Base-by-base conservation (phyloP, 2,888 invertebrate genomes). In the Synergus laeviventris region DNA sequence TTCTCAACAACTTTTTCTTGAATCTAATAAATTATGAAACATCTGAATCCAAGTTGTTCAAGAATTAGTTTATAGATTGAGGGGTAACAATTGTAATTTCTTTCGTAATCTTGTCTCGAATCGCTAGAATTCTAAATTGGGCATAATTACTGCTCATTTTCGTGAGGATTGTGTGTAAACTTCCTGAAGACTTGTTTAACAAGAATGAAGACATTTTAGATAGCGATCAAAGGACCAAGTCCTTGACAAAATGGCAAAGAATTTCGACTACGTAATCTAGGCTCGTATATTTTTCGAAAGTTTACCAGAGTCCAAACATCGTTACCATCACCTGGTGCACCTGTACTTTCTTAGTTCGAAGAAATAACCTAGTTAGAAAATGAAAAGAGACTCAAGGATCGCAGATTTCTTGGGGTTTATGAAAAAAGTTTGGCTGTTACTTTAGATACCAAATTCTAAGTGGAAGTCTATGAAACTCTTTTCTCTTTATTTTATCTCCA, bases 341-440 rank as follows among this genome's bases (percentile, higher is more conserved):
- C 64, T 64, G 64, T 64, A 64, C 64, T 42, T 64, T 70, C 66
- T n/a, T 38, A 49, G 39, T 18, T 73, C 11, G 60, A 31, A 8
- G 31, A 70, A 45, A 16, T 64, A 24, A 75, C 14, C 49, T 18
- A 64, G 64, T 12, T 18, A 24, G 7, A 39, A 64, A 18, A 64
- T 18, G 74, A 74, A 36, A 66, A 62, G 14, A 49, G 64, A 74
- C 36, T 76, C 42, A 16, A 61, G 76, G 70, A 61, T 42, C 70
- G 73, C 61, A 73, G 42, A 45, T 59, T 73, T 62, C 49, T 75
- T 39, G 4, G 4, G 7, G 64, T 14, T 64, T 42, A 42, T 42
- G 64, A 42, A 64, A 64, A 64, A 64, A 64, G 42, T 64, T 64
- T 42, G 0, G 1, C 12, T 64, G 12, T 21, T 64, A 62, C 18